Evolutionary conservation across 2,888 invertebrate species (phyloP).

Genomic region (Adineta ricciae): DNA sequence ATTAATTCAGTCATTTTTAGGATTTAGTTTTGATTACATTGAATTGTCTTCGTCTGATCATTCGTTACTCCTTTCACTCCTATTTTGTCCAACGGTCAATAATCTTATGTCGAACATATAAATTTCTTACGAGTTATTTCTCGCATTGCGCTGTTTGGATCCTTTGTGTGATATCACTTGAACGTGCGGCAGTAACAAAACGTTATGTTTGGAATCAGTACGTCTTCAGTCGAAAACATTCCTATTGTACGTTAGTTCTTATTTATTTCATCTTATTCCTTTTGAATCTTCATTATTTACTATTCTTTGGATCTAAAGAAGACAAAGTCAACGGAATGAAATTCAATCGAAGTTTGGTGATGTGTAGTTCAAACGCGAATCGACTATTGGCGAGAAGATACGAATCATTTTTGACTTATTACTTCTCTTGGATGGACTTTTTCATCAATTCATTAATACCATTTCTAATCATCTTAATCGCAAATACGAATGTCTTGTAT

Average conservation of each 20-base stretch:
- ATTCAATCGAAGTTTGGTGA: not conserved
- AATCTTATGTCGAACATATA: slow-evolving; percentile 1
- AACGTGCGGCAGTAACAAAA: slow-evolving; percentile 18
- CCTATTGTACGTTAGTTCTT: not conserved
- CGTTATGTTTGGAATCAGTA: not conserved
- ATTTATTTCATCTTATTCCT: not conserved
- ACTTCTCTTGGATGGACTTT: slow-evolving; percentile 6
- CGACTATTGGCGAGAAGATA: not conserved
- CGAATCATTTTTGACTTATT: not conserved
- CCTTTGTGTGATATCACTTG: slow-evolving; percentile 12
- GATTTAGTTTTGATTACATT: slow-evolving; percentile 17
- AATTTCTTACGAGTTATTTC: not conserved
- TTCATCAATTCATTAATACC: not conserved
- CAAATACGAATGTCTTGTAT: not conserved
- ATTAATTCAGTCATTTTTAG: not conserved
- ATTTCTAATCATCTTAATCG: not conserved
- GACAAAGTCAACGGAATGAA: not conserved
- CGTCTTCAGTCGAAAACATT: slow-evolving; percentile 4
- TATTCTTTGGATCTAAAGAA: not conserved
- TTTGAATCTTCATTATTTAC: not conserved
- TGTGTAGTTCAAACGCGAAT: not conserved
- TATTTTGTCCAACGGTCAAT: slow-evolving; percentile 19
- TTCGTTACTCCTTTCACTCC: not conserved
- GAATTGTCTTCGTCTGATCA: not conserved
- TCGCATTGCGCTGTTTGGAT: slow-evolving; percentile 16